Conservation (phyloP, 2,113 vertebrate genomes). For the Eublepharis macularius region DNA sequence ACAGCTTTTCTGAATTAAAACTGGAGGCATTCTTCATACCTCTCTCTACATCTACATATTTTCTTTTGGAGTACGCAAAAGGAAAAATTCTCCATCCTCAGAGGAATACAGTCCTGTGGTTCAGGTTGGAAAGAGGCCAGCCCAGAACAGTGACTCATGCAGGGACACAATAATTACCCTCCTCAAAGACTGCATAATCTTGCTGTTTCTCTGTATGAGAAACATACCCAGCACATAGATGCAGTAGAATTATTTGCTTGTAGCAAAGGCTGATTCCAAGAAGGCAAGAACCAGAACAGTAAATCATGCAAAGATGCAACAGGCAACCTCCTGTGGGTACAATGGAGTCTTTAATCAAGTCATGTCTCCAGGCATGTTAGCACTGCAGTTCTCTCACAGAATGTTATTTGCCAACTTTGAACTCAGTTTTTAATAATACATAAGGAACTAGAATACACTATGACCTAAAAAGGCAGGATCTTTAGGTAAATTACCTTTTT, state of each 20-base stretch:
- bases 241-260: neutral
- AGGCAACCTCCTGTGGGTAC: neutral
- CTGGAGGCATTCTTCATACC: no score
- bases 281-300: neutral
- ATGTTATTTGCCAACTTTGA: neutral
- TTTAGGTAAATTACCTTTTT: no score
- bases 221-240: neutral
- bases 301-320: neutral
- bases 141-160: neutral
- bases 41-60: neutral
- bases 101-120: neutral
- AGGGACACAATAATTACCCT: neutral
- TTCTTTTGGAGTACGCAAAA: neutral
- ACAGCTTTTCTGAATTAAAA: neutral
- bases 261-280: neutral
- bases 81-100: neutral
- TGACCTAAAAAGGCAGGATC: no score
- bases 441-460: neutral
- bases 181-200: neutral
- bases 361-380: neutral
- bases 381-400: neutral
- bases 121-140: neutral
- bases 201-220: neutral
- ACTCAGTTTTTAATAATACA: neutral
- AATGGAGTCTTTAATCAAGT: neutral